Conservation (phyloP, 2,888 invertebrate species). For the Azorinus chamasolen region DNA sequence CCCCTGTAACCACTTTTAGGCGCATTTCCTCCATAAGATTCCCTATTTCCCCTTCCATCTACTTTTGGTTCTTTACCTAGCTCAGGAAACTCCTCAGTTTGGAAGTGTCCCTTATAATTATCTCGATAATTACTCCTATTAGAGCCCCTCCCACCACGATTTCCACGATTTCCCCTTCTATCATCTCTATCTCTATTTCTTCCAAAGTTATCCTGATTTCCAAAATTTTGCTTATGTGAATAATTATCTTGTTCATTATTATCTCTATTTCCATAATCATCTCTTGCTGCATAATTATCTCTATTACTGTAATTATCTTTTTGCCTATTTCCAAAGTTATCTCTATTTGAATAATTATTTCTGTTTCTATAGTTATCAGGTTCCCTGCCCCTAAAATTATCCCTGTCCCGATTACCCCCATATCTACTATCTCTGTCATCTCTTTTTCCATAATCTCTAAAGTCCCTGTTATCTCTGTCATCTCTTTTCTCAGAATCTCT, state of each 20-base stretch:
- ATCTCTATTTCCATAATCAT: slow-evolving; percentile 32
- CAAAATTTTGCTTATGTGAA: slow-evolving; percentile 11
- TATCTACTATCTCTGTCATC: slow-evolving; percentile 6
- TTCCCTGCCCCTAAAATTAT: slow-evolving; percentile 8
- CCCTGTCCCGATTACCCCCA: background rate
- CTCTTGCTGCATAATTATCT: slow-evolving; percentile 25
- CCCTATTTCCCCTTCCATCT: too few relatives aligned
- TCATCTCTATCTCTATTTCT: slow-evolving; percentile 13
- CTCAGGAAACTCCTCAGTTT: background rate
- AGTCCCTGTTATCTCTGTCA: slow-evolving; percentile 9
- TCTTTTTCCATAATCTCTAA: slow-evolving; percentile 7
- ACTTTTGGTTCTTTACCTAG: too few relatives aligned
- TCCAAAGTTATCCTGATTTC: background rate
- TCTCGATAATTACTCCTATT: background rate
- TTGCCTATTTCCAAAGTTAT: slow-evolving; percentile 32
- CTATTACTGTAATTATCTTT: slow-evolving; percentile 21
- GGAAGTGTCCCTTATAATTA: background rate
- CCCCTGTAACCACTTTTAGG: too few relatives aligned
- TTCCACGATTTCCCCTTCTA: slow-evolving; percentile 20
- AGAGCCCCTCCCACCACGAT: slow-evolving; percentile 6
- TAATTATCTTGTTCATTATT: slow-evolving; percentile 16
- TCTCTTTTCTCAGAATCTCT: background rate
- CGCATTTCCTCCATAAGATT: too few relatives aligned
- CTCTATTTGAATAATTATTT: slow-evolving; percentile 26
- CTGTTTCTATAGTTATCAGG: slow-evolving; percentile 3